Evolutionary conservation across 2,113 vertebrate species (phyloP).

Genomic region (Tragelaphus strepsiceros): DNA sequence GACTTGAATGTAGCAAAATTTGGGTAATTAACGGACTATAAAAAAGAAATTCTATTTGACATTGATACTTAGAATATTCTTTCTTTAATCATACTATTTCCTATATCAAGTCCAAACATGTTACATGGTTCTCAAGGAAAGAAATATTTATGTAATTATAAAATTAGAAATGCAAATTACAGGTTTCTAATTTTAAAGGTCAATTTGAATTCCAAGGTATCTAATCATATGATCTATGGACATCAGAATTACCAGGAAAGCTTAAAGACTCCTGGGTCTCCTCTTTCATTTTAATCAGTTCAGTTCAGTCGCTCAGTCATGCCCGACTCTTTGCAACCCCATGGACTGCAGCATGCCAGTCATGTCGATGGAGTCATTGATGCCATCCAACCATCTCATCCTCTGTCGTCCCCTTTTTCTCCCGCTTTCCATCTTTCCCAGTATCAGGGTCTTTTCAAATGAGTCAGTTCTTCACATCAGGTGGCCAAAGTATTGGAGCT

Average conservation of each 20-base stretch:
- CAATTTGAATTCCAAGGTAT: background rate
- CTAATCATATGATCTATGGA: background rate
- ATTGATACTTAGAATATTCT: background rate
- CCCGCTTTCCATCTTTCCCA: background rate
- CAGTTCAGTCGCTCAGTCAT: background rate
- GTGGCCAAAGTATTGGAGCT: background rate
- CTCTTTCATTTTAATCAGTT: background rate
- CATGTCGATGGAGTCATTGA: background rate
- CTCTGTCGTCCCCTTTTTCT: background rate
- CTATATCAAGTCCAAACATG: background rate
- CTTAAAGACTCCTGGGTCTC: background rate
- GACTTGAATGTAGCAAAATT: background rate
- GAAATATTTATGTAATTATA: background rate
- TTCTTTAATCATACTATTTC: background rate
- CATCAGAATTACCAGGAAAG: conserved; percentile 13
- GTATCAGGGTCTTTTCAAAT: background rate
- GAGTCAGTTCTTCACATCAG: background rate
- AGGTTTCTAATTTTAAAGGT: conserved; percentile 27
- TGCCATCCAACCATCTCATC: background rate
- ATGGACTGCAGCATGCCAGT: background rate
- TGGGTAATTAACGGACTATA: background rate
- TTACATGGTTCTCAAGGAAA: background rate
- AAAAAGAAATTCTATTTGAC: background rate
- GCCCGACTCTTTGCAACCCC: background rate
- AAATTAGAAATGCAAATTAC: background rate